Conservation (phyloP, 2,113 vertebrate genomes). For the Shinisaurus crocodilurus region DNA sequence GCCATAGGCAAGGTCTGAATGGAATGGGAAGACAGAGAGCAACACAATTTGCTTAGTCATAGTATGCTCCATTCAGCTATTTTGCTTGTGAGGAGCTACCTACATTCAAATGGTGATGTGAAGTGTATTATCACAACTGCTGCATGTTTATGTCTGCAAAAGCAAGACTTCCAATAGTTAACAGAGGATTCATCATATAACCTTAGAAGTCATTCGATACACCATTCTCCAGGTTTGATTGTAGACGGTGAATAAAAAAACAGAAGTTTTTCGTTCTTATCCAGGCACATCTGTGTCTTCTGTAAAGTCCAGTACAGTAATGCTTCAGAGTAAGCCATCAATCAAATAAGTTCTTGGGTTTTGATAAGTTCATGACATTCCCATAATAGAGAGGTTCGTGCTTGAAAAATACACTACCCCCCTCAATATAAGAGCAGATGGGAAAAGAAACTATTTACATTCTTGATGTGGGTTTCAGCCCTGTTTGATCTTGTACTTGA, state of each 20-base stretch:
- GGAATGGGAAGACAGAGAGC: not conserved
- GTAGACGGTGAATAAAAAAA: slow-evolving; percentile 7
- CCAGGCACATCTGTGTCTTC: slow-evolving; percentile 3
- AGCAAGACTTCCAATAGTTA: not conserved
- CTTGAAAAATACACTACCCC: not conserved
- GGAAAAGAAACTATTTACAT: not conserved
- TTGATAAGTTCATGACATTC: slow-evolving; percentile 2
- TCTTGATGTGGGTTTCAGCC: not conserved
- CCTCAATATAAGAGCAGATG: not conserved
- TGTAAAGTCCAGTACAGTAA: not conserved
- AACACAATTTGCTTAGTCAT: not conserved
- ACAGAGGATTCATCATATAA: not conserved
- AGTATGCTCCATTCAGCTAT: not conserved
- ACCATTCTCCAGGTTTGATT: slow-evolving; percentile 13
- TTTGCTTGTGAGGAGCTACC: slow-evolving; percentile 5
- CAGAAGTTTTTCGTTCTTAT: not conserved
- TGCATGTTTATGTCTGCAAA: not conserved
- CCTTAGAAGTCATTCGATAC: not conserved
- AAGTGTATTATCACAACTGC: not conserved
- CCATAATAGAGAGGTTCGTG: not conserved
- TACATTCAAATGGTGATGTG: not conserved
- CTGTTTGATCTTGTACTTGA: not conserved
- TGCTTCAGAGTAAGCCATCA: not conserved
- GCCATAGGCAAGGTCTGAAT: slow-evolving; percentile 31
- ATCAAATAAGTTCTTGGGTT: not conserved